Evolutionary conservation across 2,797 vertebrate genomes (phyloP).

Genomic region (Epinephelus coioides): DNA sequence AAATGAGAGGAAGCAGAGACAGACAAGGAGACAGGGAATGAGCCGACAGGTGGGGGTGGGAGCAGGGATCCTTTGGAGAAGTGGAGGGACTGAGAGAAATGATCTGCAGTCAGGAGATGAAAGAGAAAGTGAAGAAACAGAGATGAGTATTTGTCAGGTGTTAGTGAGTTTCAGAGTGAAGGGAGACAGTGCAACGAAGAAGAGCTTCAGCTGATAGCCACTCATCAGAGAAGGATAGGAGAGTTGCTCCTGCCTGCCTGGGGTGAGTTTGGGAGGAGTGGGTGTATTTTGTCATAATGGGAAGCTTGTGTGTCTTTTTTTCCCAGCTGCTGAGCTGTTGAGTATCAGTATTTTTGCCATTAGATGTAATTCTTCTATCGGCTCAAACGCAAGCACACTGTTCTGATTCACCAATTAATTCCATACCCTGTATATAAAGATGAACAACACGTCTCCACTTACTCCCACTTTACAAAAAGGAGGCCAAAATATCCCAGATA

Average conservation of each 20-base stretch:
- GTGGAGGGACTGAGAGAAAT: conserved; percentile 4
- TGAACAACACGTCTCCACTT: no score
- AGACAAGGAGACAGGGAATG: conserved; percentile 8
- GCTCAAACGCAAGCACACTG: neutral
- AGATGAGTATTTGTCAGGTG: conserved; percentile 59
- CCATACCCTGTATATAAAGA: no score
- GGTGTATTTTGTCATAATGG: conserved; percentile 23
- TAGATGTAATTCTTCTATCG: neutral
- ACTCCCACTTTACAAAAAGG: no score
- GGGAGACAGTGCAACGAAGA: neutral
- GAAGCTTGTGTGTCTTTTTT: conserved; percentile 1
- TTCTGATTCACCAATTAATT: neutral
- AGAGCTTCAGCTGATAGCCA: conserved; percentile 42
- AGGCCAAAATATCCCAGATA: no score
- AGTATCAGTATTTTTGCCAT: conserved; percentile 5
- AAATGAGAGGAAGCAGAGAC: conserved; percentile 18
- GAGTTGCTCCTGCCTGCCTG: conserved; percentile 18
- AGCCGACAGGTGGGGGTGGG: conserved; percentile 9
- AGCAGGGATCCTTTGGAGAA: conserved; percentile 1
- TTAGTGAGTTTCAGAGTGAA: conserved; percentile 40
- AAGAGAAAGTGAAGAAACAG: conserved; percentile 43
- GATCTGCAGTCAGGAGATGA: conserved; percentile 39
- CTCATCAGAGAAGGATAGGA: conserved; percentile 31
- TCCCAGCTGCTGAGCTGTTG: neutral
- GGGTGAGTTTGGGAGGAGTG: conserved; percentile 33